Conservation (phyloP, 2,888 invertebrate species). For the Drosophila neonasuta region DNA sequence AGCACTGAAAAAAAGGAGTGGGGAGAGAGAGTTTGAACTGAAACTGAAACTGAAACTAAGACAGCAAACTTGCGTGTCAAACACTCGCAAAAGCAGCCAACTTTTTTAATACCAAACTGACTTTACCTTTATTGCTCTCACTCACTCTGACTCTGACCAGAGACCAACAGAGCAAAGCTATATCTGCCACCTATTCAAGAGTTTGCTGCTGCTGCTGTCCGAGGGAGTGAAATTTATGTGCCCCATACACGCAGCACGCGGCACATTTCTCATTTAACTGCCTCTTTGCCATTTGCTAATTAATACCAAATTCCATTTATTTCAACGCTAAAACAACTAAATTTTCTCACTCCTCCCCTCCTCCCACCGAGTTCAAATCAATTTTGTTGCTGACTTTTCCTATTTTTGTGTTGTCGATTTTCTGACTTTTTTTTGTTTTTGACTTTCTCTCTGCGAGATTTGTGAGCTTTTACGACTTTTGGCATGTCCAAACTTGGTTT, state of each 20-base stretch:
- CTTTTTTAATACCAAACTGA: constrained; percentile 60
- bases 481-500: constrained; percentile 56
- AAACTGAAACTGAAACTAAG: constrained; percentile 36
- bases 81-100: constrained; percentile 66
- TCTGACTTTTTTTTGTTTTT: constrained; percentile 33
- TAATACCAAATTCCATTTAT: constrained; percentile 76
- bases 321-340: constrained; percentile 70
- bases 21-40: not conserved
- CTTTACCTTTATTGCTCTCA: constrained; percentile 58
- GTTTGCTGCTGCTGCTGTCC: not conserved
- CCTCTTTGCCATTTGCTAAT: constrained; percentile 78
- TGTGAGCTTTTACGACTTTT: constrained; percentile 73
- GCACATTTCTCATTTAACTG: constrained; percentile 76
- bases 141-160: not conserved
- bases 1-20: not conserved
- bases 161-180: not conserved
- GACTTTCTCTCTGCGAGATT: constrained; percentile 64
- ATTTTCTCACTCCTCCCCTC: constrained; percentile 44
- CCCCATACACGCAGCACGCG: constrained; percentile 63
- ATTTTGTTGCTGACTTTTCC: constrained; percentile 59
- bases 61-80: constrained; percentile 61
- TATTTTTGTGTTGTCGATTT: not conserved
- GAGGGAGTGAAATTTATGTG: constrained; percentile 60
- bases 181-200: not conserved
- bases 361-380: constrained; percentile 63